phyloP scores from a whole-genome alignment of 2,888 invertebrate species.

The Drosophila infuscata region DNA sequence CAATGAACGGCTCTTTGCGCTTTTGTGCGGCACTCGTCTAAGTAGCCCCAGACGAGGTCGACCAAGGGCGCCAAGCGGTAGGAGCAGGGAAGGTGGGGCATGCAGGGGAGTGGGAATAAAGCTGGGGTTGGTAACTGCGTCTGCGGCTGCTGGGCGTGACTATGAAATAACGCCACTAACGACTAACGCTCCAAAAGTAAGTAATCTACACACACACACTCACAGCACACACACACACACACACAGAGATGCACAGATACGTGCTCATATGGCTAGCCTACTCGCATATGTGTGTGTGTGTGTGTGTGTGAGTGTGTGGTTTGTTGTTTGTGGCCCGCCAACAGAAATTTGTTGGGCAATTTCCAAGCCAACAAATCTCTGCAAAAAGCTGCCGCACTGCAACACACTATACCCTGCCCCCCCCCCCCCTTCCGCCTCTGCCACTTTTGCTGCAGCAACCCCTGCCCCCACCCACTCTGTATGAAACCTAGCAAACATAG shows the following conservation, averaged over 20 bases:
- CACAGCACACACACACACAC: conserved; percentile 26
- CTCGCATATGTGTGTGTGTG: background rate
- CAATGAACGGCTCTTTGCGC: conserved; percentile 78
- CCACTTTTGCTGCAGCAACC: background rate
- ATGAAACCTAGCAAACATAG: conserved; percentile 12
- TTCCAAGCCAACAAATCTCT: conserved; percentile 82
- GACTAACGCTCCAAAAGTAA: conserved; percentile 79
- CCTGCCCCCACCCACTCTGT: background rate
- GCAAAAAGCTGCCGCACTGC: conserved; percentile 72
- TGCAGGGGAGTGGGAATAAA: background rate
- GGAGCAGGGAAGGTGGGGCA: too few relatives aligned
- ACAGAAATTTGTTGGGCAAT: conserved; percentile 81
- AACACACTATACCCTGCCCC: conserved; percentile 13
- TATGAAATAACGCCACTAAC: conserved; percentile 81
- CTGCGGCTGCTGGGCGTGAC: conserved; percentile 70
- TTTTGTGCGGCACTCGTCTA: conserved; percentile 70
- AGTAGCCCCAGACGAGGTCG: conserved; percentile 56
- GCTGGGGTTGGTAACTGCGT: conserved; percentile 19
- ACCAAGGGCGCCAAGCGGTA: conserved; percentile 1
- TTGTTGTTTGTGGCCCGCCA: conserved; percentile 75
- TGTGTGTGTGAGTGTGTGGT: conserved; percentile 25
- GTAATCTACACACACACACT: conserved; percentile 69
- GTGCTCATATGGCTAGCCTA: conserved; percentile 61
- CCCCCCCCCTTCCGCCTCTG: too few relatives aligned
- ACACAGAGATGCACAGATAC: conserved; percentile 63